A percentile compares a stretch with the other conserved stretches of the same genome.
Conservation (phyloP, 2,797 vertebrate genomes). For the Lepus oiostolus region DNA sequence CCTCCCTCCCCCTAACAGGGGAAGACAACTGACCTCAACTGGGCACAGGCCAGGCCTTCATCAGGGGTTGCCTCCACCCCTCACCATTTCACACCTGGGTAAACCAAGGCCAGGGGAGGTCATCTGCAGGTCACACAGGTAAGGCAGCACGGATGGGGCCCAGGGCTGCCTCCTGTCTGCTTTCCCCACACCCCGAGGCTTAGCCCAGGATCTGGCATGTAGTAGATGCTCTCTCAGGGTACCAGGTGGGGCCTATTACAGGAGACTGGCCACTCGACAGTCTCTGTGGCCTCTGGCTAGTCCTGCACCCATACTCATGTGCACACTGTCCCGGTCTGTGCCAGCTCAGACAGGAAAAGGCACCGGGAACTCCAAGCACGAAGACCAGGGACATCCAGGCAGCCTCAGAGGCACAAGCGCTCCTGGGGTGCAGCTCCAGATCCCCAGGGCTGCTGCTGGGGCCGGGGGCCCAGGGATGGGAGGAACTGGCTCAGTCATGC, state of each 20-base stretch:
- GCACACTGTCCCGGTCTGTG: neutral
- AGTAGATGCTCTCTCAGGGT: neutral
- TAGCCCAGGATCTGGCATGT: neutral
- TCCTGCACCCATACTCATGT: neutral
- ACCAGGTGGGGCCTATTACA: neutral
- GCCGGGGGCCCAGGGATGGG: neutral
- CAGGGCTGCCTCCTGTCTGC: neutral
- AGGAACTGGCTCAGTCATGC: neutral
- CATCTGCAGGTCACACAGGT: neutral
- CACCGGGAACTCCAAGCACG: neutral
- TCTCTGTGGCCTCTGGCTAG: neutral
- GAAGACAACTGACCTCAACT: neutral
- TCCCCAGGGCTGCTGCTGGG: neutral
- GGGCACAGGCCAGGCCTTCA: neutral
- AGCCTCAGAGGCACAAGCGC: neutral
- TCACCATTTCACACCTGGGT: neutral
- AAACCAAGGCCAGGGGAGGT: neutral
- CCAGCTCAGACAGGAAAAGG: conserved; percentile 3
- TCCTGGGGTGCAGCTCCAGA: neutral
- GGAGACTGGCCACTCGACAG: neutral
- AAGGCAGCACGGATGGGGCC: neutral
- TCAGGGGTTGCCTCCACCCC: neutral
- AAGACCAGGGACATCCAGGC: conserved; percentile 29
- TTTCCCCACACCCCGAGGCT: neutral
- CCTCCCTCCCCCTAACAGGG: neutral